These are phyloP conservation scores for Brachycybe producta DNA, from an alignment of 2,888 invertebrate genomes.

Conservation along the genomic window DNA sequence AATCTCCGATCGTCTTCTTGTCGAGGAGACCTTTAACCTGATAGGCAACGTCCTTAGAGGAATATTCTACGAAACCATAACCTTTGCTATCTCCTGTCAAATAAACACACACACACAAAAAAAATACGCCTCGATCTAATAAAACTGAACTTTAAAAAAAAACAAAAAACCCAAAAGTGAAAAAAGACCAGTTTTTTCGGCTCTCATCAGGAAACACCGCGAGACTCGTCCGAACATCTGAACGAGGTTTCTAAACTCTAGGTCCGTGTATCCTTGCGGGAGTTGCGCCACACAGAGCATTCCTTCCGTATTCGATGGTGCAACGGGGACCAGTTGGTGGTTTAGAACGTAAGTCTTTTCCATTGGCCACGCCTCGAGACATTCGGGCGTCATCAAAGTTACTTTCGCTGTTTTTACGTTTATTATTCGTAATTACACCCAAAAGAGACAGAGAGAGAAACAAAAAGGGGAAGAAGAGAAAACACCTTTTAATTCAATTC, in stretches of 20 bases:
- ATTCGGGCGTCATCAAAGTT: conserved; percentile 8
- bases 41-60: conserved; percentile 37
- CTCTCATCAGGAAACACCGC: conserved; percentile 39
- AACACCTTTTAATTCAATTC: not conserved
- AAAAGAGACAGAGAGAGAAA: not conserved
- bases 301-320: conserved; percentile 36
- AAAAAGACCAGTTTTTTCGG: conserved; percentile 38
- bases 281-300: conserved; percentile 41
- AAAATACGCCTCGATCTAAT: not conserved
- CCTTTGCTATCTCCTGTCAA: conserved; percentile 39
- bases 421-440: conserved; percentile 2
- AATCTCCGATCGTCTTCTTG: conserved; percentile 33
- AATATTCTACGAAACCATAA: conserved; percentile 43
- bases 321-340: conserved; percentile 25
- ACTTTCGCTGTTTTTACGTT: conserved; percentile 17
- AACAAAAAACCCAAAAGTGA: no score
- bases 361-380: conserved; percentile 11
- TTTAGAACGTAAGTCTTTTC: not conserved
- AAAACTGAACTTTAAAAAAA: no score
- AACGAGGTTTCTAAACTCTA: conserved; percentile 37
- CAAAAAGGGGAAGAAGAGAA: not conserved
- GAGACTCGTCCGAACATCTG: conserved; percentile 36
- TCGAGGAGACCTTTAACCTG: conserved; percentile 39
- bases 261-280: conserved; percentile 36
- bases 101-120: not conserved